Percentiles rank a stretch among this genome's conserved stretches.
These are phyloP conservation scores for Caranx ignobilis DNA, from an alignment of 2,113 vertebrate species.

Conservation along the genomic window DNA sequence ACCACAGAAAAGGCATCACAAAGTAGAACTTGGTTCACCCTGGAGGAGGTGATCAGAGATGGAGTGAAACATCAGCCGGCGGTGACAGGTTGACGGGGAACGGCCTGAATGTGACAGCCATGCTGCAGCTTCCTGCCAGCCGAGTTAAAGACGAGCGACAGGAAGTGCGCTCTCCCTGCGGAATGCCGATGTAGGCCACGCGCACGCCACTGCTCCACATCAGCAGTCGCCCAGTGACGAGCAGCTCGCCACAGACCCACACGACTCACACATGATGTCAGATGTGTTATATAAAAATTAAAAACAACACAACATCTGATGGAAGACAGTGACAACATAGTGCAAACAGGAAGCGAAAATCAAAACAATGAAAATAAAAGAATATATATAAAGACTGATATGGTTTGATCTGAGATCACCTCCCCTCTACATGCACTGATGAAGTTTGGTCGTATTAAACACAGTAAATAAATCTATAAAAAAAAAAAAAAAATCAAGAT, in stretches of 20 bases:
- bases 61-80: conserved; percentile 6
- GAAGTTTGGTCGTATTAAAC: no score
- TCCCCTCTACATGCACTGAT: no score
- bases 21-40: neutral
- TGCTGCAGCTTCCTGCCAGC: conserved; percentile 51
- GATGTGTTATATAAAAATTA: neutral
- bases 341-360: no score
- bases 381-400: no score
- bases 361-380: no score
- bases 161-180: conserved; percentile 17
- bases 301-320: no score
- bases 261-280: neutral
- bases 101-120: conserved; percentile 56
- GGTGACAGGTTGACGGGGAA: conserved; percentile 64
- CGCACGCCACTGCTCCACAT: neutral
- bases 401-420: no score
- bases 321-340: no score
- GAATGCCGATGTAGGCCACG: conserved; percentile 50
- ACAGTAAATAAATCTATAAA: no score
- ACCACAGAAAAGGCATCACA: neutral
- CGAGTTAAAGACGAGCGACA: conserved; percentile 44
- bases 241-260: conserved; percentile 1
- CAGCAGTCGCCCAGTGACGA: conserved; percentile 23
- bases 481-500: no score
- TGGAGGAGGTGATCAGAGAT: conserved; percentile 42